Percentiles rank a stretch among this genome's conserved stretches.
phyloP scores from a whole-genome alignment of 2,113 vertebrate species.

The Etia nguti region DNA sequence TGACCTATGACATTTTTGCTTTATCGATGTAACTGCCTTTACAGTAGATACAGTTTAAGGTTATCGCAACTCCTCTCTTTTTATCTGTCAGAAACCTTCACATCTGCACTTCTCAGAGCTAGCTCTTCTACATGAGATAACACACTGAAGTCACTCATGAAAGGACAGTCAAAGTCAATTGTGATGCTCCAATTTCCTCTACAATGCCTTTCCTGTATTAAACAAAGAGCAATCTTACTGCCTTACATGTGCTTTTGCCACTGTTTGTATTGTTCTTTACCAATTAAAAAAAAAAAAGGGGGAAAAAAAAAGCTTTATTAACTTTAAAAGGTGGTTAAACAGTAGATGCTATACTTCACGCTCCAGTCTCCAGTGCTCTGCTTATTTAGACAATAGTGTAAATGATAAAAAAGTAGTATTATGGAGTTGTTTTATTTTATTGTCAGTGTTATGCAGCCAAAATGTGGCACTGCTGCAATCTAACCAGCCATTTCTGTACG shows the following conservation, averaged over 20 bases:
- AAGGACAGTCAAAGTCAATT: constrained; percentile 9
- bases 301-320: neutral
- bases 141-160: neutral
- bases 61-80: neutral
- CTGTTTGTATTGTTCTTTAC: neutral
- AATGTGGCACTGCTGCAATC: neutral
- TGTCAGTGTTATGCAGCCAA: neutral
- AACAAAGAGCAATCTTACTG: neutral
- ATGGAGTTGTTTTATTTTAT: neutral
- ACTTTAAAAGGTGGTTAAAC: neutral
- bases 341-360: neutral
- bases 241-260: neutral
- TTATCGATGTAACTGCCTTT: neutral
- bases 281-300: neutral
- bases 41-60: neutral
- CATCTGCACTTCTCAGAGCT: neutral
- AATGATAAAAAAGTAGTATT: neutral
- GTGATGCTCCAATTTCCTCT: neutral
- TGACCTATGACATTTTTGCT: neutral
- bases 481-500: neutral
- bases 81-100: neutral
- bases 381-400: neutral
- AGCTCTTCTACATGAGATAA: neutral
- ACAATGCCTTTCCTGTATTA: neutral
- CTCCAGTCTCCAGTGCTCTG: neutral